These are phyloP conservation scores for Cryptophagus acutangulus DNA, from an alignment of 2,888 invertebrate species.

Conservation along the genomic window DNA sequence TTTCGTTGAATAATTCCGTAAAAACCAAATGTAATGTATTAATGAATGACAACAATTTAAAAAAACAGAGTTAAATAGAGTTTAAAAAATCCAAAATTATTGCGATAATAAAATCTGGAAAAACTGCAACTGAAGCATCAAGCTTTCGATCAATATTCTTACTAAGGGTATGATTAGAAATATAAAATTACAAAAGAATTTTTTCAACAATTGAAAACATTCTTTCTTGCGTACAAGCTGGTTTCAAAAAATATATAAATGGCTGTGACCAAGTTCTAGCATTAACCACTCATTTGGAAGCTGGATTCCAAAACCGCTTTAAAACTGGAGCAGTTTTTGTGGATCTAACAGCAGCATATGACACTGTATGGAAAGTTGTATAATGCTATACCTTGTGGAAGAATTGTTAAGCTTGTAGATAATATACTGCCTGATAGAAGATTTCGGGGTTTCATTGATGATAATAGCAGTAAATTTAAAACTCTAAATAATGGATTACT, in stretches of 20 bases:
- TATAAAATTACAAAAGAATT: not conserved
- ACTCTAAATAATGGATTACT: slow-evolving; percentile 19
- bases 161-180: not conserved
- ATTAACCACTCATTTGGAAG: slow-evolving; percentile 21
- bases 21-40: too few species aligned
- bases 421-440: slow-evolving; percentile 18
- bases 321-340: slow-evolving; percentile 18
- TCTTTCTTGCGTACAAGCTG: slow-evolving; percentile 21
- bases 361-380: slow-evolving; percentile 19
- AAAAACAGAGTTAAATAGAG: too few species aligned
- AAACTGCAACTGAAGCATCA: not conserved
- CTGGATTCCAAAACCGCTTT: slow-evolving; percentile 19
- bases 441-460: slow-evolving; percentile 15
- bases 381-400: slow-evolving; percentile 12
- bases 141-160: not conserved
- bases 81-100: slow-evolving; percentile 9
- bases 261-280: slow-evolving; percentile 21
- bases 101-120: slow-evolving; percentile 10
- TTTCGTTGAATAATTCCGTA: too few species aligned
- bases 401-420: slow-evolving; percentile 9
- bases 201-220: not conserved
- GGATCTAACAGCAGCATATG: slow-evolving; percentile 18
- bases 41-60: too few species aligned
- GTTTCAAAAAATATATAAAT: slow-evolving; percentile 20
- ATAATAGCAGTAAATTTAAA: slow-evolving; percentile 9